A percentile compares a stretch with the other conserved stretches of the same genome.
These are phyloP conservation scores for Bombus pascuorum DNA, from an alignment of 1,140 invertebrate genomes.

Conservation along the genomic window DNA sequence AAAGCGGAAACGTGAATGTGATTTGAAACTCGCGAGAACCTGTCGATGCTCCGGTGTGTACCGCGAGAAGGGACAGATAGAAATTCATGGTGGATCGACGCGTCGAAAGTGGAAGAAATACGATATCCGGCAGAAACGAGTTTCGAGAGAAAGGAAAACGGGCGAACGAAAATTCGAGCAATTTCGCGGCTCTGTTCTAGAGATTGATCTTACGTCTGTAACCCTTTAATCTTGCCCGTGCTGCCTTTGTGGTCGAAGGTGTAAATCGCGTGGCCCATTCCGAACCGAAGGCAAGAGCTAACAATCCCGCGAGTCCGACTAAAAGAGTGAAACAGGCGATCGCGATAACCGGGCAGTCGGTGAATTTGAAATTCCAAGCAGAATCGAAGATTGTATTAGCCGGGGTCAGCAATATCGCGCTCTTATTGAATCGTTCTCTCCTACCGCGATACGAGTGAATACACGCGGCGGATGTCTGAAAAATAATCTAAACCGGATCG, in stretches of 20 bases:
- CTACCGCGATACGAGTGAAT: constrained; percentile 53
- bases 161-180: neutral
- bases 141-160: neutral
- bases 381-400: constrained; percentile 63
- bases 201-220: neutral
- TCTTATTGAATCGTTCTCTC: constrained; percentile 70
- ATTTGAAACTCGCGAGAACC: neutral
- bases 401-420: constrained; percentile 70
- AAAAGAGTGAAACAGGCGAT: neutral
- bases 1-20: neutral
- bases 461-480: constrained; percentile 43
- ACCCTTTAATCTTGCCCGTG: constrained; percentile 15
- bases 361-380: constrained; percentile 68
- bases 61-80: neutral
- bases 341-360: constrained; percentile 1
- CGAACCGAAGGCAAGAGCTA: neutral
- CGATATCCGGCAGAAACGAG: neutral
- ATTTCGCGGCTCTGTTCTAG: neutral
- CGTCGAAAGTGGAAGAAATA: constrained; percentile 23
- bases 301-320: neutral
- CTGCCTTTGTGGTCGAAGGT: neutral
- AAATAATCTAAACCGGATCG: constrained; percentile 66
- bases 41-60: no score
- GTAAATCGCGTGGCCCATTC: constrained; percentile 13
- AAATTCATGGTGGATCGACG: constrained; percentile 26